A percentile compares a stretch with the other conserved stretches of the same genome.
phyloP scores from a whole-genome alignment of 2,113 vertebrate genomes.

The Apteryx owenii region DNA sequence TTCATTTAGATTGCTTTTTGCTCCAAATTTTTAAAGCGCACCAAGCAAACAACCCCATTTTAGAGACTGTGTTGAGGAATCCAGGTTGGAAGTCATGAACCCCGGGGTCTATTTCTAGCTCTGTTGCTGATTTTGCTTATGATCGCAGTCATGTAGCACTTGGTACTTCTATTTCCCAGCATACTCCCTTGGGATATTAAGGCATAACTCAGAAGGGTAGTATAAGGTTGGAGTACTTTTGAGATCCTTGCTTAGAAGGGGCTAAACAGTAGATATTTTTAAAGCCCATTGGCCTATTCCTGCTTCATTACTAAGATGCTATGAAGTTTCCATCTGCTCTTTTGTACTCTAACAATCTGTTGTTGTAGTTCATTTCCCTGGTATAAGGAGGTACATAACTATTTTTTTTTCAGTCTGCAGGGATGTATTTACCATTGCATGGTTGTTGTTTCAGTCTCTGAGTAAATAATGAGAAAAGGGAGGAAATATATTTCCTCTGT shows the following conservation, averaged over 20 bases:
- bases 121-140: not conserved
- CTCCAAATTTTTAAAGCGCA: not conserved
- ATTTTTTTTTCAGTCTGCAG: not conserved
- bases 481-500: not conserved
- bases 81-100: not conserved
- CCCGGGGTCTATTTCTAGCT: not conserved
- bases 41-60: not conserved
- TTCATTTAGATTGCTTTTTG: not conserved
- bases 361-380: not conserved
- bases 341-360: not conserved
- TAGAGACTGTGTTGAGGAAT: not conserved
- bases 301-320: not conserved
- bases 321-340: not conserved
- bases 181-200: not conserved
- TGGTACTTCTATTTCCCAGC: not conserved
- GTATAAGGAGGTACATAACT: not conserved
- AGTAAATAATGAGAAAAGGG: not conserved
- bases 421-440: not conserved
- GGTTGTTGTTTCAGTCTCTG: not conserved
- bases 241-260: not conserved
- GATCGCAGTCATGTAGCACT: not conserved
- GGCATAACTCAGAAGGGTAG: not conserved
- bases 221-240: not conserved
- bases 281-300: not conserved
- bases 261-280: not conserved